Evolutionary conservation across 1,140 invertebrate genomes (phyloP).

Genomic region (Bombus vancouverensis): DNA sequence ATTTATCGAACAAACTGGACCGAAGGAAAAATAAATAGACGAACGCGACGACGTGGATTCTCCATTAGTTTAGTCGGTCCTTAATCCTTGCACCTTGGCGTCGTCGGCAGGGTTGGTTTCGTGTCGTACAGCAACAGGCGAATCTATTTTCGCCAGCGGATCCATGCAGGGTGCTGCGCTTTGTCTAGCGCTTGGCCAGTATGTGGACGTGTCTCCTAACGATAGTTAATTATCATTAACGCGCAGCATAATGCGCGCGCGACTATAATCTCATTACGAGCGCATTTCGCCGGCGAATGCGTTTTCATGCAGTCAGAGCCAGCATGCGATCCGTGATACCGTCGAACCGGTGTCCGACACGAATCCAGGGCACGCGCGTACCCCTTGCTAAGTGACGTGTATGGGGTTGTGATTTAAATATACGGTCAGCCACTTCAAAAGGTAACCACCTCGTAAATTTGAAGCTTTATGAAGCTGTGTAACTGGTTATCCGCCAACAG

Average conservation of each 20-base stretch:
- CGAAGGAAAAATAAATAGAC: neutral
- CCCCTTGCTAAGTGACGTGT: neutral
- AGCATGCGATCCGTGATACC: constrained; percentile 39
- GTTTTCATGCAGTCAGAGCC: constrained; percentile 23
- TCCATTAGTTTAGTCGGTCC: neutral
- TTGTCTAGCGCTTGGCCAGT: neutral
- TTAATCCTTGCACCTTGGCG: neutral
- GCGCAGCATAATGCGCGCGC: constrained; percentile 11
- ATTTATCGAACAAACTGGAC: neutral
- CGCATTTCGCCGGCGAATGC: neutral
- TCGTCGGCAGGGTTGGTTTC: neutral
- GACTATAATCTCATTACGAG: constrained; percentile 37
- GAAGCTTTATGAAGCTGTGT: neutral
- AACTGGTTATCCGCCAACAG: neutral
- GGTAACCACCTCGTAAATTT: neutral
- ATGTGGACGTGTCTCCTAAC: constrained; percentile 18
- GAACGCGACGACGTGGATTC: neutral
- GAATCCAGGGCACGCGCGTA: no score
- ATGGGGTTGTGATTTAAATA: constrained; percentile 26
- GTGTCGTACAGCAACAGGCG: neutral
- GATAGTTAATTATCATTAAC: constrained; percentile 54
- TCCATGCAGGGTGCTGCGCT: neutral
- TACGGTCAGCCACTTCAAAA: neutral
- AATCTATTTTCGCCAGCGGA: neutral
- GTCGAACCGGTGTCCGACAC: constrained; percentile 5